phyloP scores from a whole-genome alignment of 2,797 vertebrate species.

The Austrolebias charrua region DNA sequence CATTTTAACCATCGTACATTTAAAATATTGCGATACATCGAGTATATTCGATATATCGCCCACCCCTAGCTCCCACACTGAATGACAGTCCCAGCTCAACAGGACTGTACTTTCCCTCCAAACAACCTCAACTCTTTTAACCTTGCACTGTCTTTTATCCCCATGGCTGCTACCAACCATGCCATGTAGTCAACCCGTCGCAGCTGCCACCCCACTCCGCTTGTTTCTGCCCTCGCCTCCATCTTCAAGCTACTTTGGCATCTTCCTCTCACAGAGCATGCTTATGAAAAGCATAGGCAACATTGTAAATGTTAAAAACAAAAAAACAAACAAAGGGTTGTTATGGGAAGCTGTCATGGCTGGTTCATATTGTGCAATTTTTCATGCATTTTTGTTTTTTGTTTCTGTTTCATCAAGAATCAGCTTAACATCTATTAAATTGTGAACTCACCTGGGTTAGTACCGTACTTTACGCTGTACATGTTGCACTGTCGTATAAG shows the following conservation, averaged over 20 bases:
- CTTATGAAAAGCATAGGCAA: conserved; percentile 45
- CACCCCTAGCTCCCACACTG: no score
- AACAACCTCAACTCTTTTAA: conserved; percentile 59
- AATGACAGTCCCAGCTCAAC: conserved; percentile 29
- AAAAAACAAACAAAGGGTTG: conserved; percentile 52
- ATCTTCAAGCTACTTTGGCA: conserved; percentile 26
- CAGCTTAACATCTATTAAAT: no score
- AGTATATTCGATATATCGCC: no score
- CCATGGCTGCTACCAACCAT: conserved; percentile 29
- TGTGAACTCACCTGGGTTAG: no score
- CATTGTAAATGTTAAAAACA: conserved; percentile 57
- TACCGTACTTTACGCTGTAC: no score
- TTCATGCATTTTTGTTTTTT: no score
- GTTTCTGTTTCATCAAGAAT: no score
- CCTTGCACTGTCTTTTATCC: conserved; percentile 27
- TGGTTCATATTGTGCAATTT: no score
- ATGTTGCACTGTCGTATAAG: no score
- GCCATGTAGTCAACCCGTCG: conserved; percentile 12
- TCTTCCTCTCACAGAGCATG: not conserved
- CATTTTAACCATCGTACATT: no score
- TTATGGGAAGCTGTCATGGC: conserved; percentile 26
- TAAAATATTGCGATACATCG: no score
- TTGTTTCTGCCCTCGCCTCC: conserved; percentile 19
- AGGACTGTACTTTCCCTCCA: conserved; percentile 39
- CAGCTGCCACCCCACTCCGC: conserved; percentile 14